Evolutionary conservation across 2,113 vertebrate species (phyloP).

Genomic region (Oostethus manadensis): DNA sequence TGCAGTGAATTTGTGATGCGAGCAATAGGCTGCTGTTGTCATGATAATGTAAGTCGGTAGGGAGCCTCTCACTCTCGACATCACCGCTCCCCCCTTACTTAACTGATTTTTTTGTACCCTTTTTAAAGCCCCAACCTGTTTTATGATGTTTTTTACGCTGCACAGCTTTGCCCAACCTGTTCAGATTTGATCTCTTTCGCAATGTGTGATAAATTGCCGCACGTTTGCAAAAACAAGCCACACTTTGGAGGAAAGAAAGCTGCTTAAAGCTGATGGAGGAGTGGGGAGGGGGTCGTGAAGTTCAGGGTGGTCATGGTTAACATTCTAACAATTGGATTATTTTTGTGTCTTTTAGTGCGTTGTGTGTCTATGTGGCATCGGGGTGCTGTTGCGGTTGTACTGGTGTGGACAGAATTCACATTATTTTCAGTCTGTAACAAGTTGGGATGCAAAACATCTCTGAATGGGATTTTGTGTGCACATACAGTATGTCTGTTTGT

Average conservation of each 20-base stretch:
- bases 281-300: not conserved
- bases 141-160: slow-evolving; percentile 45
- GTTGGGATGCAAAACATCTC: no score
- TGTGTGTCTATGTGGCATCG: no score
- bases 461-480: no score
- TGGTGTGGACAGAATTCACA: no score
- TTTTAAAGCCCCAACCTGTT: slow-evolving; percentile 34
- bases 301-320: not conserved
- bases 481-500: no score
- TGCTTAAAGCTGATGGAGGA: not conserved
- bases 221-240: slow-evolving; percentile 4
- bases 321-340: not conserved
- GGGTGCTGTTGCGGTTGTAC: no score
- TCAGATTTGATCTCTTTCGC: slow-evolving; percentile 39
- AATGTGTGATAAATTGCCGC: slow-evolving; percentile 33
- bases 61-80: slow-evolving; percentile 7
- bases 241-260: not conserved
- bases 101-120: no score
- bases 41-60: slow-evolving; percentile 55
- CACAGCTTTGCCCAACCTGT: slow-evolving; percentile 39
- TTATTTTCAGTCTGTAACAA: no score
- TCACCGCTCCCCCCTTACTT: not conserved
- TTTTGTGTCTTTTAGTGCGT: not conserved
- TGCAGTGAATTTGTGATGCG: slow-evolving; percentile 38
- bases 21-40: slow-evolving; percentile 47